A percentile compares a stretch with the other conserved stretches of the same genome.
Evolutionary conservation across 64 coral and sea anemone species (phyloP).

Genomic region (Astreopora myriophthalma): DNA sequence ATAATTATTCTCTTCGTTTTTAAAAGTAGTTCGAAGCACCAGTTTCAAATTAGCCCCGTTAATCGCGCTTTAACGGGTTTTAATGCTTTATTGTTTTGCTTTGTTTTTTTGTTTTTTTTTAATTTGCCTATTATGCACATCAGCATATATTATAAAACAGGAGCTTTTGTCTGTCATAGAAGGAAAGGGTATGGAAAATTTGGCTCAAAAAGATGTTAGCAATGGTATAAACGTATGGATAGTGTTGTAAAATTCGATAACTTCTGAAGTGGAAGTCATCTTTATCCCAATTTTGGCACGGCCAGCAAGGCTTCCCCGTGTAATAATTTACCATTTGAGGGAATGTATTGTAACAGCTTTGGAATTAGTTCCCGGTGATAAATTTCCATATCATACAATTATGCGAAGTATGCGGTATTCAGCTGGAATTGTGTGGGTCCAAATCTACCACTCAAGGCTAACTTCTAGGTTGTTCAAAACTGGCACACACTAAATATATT

Average conservation of each 20-base stretch:
- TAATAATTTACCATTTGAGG: background rate
- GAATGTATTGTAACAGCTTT: background rate
- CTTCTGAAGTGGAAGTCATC: too few relatives aligned
- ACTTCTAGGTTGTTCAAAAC: background rate
- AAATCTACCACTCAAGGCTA: background rate
- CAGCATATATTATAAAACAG: background rate
- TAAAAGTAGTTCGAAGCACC: background rate
- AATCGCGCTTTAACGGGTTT: too few relatives aligned
- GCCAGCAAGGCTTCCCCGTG: too few relatives aligned
- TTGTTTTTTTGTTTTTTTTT: too few relatives aligned
- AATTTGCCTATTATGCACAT: background rate
- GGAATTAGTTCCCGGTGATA: background rate
- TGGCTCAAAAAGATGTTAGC: background rate
- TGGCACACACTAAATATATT: background rate
- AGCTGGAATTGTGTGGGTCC: background rate
- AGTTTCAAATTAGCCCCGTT: background rate
- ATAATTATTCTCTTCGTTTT: background rate
- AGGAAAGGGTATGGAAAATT: too few relatives aligned
- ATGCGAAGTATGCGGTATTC: background rate
- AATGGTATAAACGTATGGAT: too few relatives aligned
- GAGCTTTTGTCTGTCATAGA: too few relatives aligned
- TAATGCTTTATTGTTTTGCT: background rate
- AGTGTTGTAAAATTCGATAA: too few relatives aligned
- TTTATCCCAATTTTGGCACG: too few relatives aligned
- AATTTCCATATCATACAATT: background rate